phyloP scores from a whole-genome alignment of 1,140 invertebrate species.

The Drosophila sulfurigaster region DNA sequence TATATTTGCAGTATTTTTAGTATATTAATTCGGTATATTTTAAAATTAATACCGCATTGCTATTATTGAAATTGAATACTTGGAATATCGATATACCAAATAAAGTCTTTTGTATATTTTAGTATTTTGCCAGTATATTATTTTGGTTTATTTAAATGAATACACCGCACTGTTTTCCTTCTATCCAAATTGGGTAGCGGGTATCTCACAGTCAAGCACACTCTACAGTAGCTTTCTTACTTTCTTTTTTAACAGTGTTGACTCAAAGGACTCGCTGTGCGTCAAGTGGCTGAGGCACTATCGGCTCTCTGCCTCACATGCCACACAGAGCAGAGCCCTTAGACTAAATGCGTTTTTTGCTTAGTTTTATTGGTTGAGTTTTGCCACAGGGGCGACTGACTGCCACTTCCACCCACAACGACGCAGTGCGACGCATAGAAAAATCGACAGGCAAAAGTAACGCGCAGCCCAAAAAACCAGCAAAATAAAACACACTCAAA shows the following conservation, averaged over 20 bases:
- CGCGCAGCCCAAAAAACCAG: not conserved
- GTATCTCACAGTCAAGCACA: too few relatives aligned
- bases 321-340: constrained; percentile 47
- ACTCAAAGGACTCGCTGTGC: constrained; percentile 19
- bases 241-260: not conserved
- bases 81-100: too few relatives aligned
- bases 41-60: too few relatives aligned
- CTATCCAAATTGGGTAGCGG: too few relatives aligned
- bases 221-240: too few relatives aligned
- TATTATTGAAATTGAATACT: too few relatives aligned
- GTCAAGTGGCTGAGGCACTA: constrained; percentile 18
- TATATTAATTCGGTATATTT: too few relatives aligned
- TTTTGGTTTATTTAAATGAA: too few relatives aligned
- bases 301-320: constrained; percentile 18
- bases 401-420: constrained; percentile 20
- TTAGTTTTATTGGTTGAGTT: constrained; percentile 72
- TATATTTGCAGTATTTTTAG: too few relatives aligned
- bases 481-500: constrained; percentile 11
- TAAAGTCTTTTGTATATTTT: too few relatives aligned
- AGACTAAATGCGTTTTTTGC: constrained; percentile 78
- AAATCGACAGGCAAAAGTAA: constrained; percentile 61
- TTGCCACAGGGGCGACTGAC: constrained; percentile 14
- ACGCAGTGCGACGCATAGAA: constrained; percentile 72
- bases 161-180: too few relatives aligned
- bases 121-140: too few relatives aligned